These are phyloP conservation scores for Scaptomyza pallida DNA, from an alignment of 1,140 invertebrate genomes.

Conservation along the genomic window DNA sequence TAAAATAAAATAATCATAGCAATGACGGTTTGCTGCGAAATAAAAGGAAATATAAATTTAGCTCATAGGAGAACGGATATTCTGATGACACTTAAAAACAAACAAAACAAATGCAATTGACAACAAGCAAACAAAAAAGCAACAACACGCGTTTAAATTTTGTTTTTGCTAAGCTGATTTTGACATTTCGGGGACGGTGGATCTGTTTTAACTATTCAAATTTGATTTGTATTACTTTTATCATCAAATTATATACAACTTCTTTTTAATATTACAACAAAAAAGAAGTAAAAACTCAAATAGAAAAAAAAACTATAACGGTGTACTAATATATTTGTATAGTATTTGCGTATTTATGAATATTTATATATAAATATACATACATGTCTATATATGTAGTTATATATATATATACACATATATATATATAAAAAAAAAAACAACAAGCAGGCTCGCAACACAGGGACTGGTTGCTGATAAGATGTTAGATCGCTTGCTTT, in stretches of 20 bases:
- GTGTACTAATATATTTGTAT: background rate
- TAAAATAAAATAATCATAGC: conserved; percentile 1
- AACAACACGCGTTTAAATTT: conserved; percentile 30
- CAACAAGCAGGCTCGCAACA: conserved; percentile 38
- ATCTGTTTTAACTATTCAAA: conserved; percentile 2
- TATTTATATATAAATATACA: background rate
- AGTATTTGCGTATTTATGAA: background rate
- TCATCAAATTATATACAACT: conserved; percentile 69
- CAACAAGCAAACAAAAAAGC: conserved; percentile 23
- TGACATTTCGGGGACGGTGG: conserved; percentile 9
- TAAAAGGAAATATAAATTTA: too few relatives aligned
- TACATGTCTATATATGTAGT: too few relatives aligned
- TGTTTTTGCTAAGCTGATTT: conserved; percentile 2
- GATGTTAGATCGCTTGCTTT: background rate
- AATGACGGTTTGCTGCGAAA: background rate
- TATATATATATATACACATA: too few relatives aligned
- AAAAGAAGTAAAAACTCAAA: background rate
- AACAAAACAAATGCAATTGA: conserved; percentile 16
- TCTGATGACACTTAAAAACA: conserved; percentile 2
- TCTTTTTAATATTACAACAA: conserved; percentile 58
- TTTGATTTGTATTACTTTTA: conserved; percentile 8
- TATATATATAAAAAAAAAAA: conserved; percentile 2
- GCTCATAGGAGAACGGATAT: background rate
- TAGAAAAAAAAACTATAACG: conserved; percentile 28
- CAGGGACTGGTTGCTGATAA: background rate